These are phyloP conservation scores for Andrena dorsata DNA, from an alignment of 2,888 invertebrate genomes.

Conservation along the genomic window DNA sequence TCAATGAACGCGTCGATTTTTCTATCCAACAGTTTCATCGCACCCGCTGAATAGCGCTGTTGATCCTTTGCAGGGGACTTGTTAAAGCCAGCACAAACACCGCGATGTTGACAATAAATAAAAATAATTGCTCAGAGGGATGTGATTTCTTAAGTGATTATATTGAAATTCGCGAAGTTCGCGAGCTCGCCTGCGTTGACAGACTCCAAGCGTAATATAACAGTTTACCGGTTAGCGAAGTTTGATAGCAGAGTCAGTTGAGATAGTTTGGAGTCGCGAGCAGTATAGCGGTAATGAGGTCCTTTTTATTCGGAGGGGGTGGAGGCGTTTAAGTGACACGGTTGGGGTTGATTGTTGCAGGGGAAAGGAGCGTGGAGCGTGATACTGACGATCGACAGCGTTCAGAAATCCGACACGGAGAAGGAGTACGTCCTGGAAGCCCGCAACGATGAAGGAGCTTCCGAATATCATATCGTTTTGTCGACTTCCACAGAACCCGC, in stretches of 20 bases:
- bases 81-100: not conserved
- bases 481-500: slow-evolving; percentile 88
- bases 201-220: not conserved
- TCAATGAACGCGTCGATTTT: slow-evolving; percentile 24
- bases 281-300: no score
- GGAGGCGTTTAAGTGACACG: not conserved
- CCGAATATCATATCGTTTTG: slow-evolving; percentile 89
- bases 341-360: slow-evolving; percentile 80
- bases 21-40: slow-evolving; percentile 5
- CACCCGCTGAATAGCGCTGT: not conserved
- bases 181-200: not conserved
- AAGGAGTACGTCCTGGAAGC: slow-evolving; percentile 89
- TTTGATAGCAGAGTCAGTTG: not conserved
- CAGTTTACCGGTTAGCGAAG: not conserved
- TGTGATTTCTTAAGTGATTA: not conserved
- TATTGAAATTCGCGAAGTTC: not conserved
- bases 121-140: not conserved
- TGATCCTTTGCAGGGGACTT: not conserved
- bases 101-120: not conserved
- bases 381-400: slow-evolving; percentile 88
- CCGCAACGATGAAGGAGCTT: slow-evolving; percentile 89
- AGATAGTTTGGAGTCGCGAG: not conserved
- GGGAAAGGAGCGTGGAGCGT: slow-evolving; percentile 90
- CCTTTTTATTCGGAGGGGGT: not conserved
- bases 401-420: slow-evolving; percentile 92